phyloP scores from a whole-genome alignment of 2,113 vertebrate species.

The Hippocampus comes region DNA sequence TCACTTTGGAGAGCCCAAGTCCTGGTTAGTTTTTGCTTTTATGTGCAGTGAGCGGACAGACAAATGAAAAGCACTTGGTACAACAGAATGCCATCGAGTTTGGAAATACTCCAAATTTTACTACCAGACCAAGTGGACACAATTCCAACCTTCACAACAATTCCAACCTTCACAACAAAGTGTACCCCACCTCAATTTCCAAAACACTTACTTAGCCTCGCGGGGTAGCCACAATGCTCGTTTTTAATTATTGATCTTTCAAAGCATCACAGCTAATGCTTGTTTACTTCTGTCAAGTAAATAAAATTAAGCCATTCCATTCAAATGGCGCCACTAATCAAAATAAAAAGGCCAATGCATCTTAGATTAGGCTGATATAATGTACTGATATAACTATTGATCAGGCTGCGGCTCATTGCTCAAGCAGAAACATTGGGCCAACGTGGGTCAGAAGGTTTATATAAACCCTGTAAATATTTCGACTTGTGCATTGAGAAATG shows the following conservation, averaged over 20 bases:
- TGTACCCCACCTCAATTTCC: background rate
- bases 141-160: background rate
- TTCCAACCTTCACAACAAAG: background rate
- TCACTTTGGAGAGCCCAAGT: slow-evolving; percentile 96
- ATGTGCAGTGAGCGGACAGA: background rate
- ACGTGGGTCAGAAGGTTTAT: background rate
- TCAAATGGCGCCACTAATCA: background rate
- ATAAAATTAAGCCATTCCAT: background rate
- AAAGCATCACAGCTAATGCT: background rate
- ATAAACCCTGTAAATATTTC: background rate
- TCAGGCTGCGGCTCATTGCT: background rate
- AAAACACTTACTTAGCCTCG: background rate
- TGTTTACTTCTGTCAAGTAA: background rate
- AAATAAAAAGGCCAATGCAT: background rate
- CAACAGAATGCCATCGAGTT: background rate
- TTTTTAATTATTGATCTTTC: slow-evolving; percentile 2
- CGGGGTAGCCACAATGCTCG: background rate
- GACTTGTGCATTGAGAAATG: background rate
- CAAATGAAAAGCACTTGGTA: background rate
- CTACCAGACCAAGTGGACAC: background rate
- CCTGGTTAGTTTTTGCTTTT: slow-evolving; percentile 79
- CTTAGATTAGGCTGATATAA: background rate
- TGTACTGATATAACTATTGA: background rate
- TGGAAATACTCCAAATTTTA: background rate
- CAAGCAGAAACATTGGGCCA: background rate